phyloP scores from a whole-genome alignment of 2,888 invertebrate species.

The Oeneis ivallda region DNA sequence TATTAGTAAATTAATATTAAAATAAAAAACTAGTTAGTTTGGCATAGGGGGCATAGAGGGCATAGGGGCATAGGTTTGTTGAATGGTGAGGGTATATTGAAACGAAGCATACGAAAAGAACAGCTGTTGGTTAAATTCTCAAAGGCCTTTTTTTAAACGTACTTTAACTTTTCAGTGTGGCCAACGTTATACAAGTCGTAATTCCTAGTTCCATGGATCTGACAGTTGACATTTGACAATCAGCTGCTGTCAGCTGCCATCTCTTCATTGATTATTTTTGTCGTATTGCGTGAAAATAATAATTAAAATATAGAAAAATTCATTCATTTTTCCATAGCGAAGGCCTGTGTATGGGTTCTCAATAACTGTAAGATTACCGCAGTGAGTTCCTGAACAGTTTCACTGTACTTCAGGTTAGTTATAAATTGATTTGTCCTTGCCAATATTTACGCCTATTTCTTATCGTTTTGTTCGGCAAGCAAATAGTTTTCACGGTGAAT shows the following conservation, averaged over 20 bases:
- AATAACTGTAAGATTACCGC: conserved; percentile 22
- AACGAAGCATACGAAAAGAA: too few relatives aligned
- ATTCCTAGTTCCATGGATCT: too few relatives aligned
- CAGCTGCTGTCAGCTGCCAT: conserved; percentile 32
- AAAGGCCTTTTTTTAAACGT: too few relatives aligned
- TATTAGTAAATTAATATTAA: too few relatives aligned
- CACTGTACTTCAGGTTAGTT: conserved; percentile 9
- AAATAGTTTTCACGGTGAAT: conserved; percentile 54
- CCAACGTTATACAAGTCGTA: too few relatives aligned
- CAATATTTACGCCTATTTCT: conserved; percentile 45
- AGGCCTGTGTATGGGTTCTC: conserved; percentile 35
- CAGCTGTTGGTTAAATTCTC: too few relatives aligned
- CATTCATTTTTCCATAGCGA: conserved; percentile 31
- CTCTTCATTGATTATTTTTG: conserved; percentile 37
- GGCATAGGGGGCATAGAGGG: too few relatives aligned
- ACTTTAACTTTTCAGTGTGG: too few relatives aligned
- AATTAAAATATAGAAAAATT: conserved; percentile 30
- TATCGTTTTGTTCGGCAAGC: conserved; percentile 66
- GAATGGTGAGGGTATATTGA: too few relatives aligned
- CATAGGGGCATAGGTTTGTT: too few relatives aligned
- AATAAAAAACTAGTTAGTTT: too few relatives aligned
- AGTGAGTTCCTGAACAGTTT: background rate
- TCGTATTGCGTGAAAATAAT: conserved; percentile 39
- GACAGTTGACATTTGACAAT: conserved; percentile 16
- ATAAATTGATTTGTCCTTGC: conserved; percentile 54